Conservation (phyloP, 2,888 invertebrate species). For the Dorcus parallelipipedus region DNA sequence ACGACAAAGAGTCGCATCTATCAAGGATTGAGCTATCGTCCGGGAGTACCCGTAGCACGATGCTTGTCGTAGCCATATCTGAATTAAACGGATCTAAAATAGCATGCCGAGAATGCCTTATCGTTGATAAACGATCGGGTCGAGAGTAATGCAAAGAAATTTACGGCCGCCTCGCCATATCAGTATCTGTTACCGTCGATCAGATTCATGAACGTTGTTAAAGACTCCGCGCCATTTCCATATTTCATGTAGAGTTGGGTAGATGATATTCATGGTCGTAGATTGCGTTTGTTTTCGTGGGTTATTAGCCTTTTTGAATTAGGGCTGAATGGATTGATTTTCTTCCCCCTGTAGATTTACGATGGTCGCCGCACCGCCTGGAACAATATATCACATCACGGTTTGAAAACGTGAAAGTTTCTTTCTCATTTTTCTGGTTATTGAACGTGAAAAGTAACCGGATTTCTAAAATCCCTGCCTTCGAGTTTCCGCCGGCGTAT, state of each 20-base stretch:
- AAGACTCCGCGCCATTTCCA: slow-evolving; percentile 35
- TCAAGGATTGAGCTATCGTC: not conserved
- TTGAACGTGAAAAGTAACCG: slow-evolving; percentile 37
- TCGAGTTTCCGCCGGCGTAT: slow-evolving; percentile 30
- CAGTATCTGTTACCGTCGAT: slow-evolving; percentile 36
- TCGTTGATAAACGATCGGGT: slow-evolving; percentile 34
- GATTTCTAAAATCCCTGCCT: slow-evolving; percentile 33
- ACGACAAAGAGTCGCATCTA: not conserved
- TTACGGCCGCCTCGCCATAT: slow-evolving; percentile 32
- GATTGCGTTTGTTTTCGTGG: too few relatives aligned
- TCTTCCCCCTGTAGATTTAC: too few relatives aligned
- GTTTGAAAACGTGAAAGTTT: slow-evolving; percentile 22
- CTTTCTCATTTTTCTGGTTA: slow-evolving; percentile 35
- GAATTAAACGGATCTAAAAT: slow-evolving; percentile 11
- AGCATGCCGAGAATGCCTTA: slow-evolving; percentile 20
- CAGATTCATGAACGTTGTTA: slow-evolving; percentile 33
- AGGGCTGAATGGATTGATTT: too few relatives aligned
- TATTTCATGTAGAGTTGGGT: slow-evolving; percentile 23
- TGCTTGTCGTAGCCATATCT: slow-evolving; percentile 6
- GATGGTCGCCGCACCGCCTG: too few relatives aligned
- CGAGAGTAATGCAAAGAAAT: slow-evolving; percentile 30
- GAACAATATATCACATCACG: not conserved
- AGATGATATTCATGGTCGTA: too few relatives aligned
- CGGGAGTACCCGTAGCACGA: not conserved
- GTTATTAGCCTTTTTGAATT: too few relatives aligned